Evolutionary conservation across 2,888 invertebrate species (phyloP).

Genomic region (Hypena proboscidalis): DNA sequence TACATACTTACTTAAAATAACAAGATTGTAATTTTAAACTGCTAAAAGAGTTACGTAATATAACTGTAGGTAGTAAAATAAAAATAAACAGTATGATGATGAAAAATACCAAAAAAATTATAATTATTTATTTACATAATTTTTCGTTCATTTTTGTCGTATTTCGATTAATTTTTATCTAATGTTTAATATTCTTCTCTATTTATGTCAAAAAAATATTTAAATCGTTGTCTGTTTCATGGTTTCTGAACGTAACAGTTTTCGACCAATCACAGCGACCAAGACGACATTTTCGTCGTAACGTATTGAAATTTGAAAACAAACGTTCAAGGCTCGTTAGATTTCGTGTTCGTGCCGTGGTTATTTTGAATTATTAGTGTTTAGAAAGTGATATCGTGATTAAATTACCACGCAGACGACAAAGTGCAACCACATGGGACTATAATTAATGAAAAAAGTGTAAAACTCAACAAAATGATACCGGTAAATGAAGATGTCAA

Average conservation of each 20-base stretch:
- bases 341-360: conserved; percentile 33
- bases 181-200: too few species aligned
- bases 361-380: conserved; percentile 29
- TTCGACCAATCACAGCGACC: conserved; percentile 50
- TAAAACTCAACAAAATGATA: conserved; percentile 53
- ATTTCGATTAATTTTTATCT: too few species aligned
- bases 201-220: neutral
- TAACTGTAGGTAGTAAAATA: too few species aligned
- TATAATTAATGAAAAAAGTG: conserved; percentile 26
- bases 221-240: too few species aligned
- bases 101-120: too few species aligned
- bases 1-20: too few species aligned
- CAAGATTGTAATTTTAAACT: too few species aligned
- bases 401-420: conserved; percentile 11
- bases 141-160: too few species aligned
- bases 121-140: too few species aligned
- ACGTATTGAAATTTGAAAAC: conserved; percentile 62
- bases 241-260: conserved; percentile 32
- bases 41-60: too few species aligned
- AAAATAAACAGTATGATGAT: too few species aligned
- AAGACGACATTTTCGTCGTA: conserved; percentile 47
- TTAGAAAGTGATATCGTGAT: conserved; percentile 26
- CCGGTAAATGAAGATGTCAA: conserved; percentile 62
- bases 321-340: conserved; percentile 47
- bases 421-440: conserved; percentile 35